phyloP scores from a whole-genome alignment of 2,113 vertebrate genomes.

The Lontra canadensis region DNA sequence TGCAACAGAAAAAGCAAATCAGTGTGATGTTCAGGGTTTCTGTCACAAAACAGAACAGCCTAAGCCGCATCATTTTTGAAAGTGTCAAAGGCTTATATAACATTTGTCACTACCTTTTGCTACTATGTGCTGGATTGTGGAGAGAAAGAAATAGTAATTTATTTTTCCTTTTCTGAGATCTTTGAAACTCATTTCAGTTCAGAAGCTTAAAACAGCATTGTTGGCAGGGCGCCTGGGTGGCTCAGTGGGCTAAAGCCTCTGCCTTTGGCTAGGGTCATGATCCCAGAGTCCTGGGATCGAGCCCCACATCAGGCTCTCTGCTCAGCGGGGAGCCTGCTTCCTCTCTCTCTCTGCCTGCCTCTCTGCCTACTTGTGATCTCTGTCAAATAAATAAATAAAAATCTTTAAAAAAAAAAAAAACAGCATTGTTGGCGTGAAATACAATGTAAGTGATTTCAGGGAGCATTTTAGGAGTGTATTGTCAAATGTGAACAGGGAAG shows the following conservation, averaged over 20 bases:
- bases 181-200: slow-evolving; percentile 11
- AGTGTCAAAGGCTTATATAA: background rate
- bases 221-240: no score
- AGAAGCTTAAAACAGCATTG: background rate
- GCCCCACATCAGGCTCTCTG: no score
- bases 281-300: no score
- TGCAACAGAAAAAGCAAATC: background rate
- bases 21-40: background rate
- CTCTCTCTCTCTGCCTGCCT: no score
- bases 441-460: background rate
- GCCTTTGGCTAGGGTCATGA: no score
- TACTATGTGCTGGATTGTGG: background rate
- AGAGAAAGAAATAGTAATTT: background rate
- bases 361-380: no score
- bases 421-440: background rate
- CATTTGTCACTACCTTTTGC: background rate
- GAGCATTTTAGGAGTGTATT: slow-evolving; percentile 9
- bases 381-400: no score
- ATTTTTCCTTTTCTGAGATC: background rate
- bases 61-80: background rate
- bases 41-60: background rate
- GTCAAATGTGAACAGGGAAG: background rate
- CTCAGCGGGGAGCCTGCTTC: no score
- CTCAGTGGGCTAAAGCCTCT: no score
- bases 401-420: background rate